These are phyloP conservation scores for Leiothrix lutea DNA, from an alignment of 2,113 vertebrate genomes.

Conservation along the genomic window DNA sequence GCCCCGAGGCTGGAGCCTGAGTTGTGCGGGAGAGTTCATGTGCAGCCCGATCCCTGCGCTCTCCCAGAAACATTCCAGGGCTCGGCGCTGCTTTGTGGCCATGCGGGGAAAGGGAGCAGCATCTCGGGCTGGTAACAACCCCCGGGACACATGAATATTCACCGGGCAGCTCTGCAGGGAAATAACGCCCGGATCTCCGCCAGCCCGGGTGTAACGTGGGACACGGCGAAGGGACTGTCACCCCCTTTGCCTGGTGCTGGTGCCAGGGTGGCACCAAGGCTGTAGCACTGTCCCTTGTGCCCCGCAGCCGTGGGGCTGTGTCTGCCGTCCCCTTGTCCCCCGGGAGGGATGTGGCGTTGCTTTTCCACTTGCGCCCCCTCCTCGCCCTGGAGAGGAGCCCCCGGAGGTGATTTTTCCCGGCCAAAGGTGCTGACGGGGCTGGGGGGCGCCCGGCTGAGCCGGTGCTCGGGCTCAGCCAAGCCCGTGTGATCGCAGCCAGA, in stretches of 20 bases:
- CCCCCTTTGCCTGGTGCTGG: neutral
- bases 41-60: neutral
- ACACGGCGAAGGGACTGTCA: rapidly evolving
- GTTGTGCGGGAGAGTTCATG: neutral
- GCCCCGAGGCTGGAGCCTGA: slow-evolving; percentile 7
- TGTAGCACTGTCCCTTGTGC: rapidly evolving
- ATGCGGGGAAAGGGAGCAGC: neutral
- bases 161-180: neutral
- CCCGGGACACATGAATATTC: neutral
- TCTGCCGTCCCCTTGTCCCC: neutral
- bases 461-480: neutral
- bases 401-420: neutral
- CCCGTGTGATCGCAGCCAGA: neutral
- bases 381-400: neutral
- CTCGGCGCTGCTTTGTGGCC: neutral
- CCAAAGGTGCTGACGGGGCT: neutral
- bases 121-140: neutral
- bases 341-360: neutral
- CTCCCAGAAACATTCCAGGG: neutral
- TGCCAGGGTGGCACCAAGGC: neutral
- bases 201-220: neutral
- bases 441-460: neutral
- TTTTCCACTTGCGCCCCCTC: neutral
- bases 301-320: rapidly evolving
- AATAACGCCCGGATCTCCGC: neutral